Percentiles rank a stretch among this genome's conserved stretches.
phyloP scores from a whole-genome alignment of 2,888 invertebrate genomes.

The Nycteola revayana region DNA sequence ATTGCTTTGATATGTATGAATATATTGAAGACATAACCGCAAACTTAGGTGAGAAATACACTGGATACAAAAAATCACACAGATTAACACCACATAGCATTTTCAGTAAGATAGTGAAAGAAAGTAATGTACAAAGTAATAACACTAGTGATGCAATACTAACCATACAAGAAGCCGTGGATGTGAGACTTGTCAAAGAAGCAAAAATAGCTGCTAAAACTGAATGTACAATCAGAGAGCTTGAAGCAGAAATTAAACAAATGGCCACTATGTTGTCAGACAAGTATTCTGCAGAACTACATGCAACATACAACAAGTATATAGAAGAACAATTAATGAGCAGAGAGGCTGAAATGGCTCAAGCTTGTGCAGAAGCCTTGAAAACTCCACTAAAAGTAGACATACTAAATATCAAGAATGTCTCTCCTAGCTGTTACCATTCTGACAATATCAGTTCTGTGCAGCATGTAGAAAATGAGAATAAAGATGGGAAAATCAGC shows the following conservation, averaged over 20 bases:
- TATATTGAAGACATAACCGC: conserved; percentile 77
- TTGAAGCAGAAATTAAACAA: conserved; percentile 72
- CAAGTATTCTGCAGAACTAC: conserved; percentile 59
- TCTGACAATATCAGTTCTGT: conserved; percentile 42
- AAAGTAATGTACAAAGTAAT: conserved; percentile 62
- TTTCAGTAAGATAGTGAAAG: conserved; percentile 68
- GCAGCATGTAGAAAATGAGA: conserved; percentile 43
- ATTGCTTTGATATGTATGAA: conserved; percentile 78
- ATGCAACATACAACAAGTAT: conserved; percentile 51
- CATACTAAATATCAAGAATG: conserved; percentile 54
- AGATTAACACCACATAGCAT: conserved; percentile 57
- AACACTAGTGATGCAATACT: conserved; percentile 67
- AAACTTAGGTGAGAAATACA: conserved; percentile 77
- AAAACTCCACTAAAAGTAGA: conserved; percentile 54
- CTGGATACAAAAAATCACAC: conserved; percentile 67
- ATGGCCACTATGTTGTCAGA: conserved; percentile 69
- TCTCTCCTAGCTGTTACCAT: conserved; percentile 47
- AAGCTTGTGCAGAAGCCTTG: conserved; percentile 65
- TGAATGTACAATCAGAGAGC: conserved; percentile 63
- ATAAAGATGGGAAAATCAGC: conserved; percentile 46
- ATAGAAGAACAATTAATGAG: conserved; percentile 53
- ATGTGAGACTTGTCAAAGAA: conserved; percentile 61
- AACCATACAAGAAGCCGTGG: conserved; percentile 68
- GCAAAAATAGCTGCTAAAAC: conserved; percentile 67
- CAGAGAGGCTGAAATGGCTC: conserved; percentile 63